Evolutionary conservation across 2,888 invertebrate species (phyloP), one percentile per base, ranked within the genome.

Genomic region (Napeogenes sylphis): DNA sequence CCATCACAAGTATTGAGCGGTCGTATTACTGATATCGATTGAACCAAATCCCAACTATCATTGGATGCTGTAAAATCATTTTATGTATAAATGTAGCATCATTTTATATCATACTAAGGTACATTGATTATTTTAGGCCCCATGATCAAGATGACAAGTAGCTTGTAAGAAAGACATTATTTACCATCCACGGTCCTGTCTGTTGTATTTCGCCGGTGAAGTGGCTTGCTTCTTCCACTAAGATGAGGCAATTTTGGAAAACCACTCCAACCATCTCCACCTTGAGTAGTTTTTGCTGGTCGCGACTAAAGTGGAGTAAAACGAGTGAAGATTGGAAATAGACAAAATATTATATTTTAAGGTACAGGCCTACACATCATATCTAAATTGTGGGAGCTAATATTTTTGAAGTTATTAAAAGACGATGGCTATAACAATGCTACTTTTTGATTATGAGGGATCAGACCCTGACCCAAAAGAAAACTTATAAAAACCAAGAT

Each of bases 181-280:
- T 55, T 64, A 67, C 72, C 68, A 35, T 59, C 72, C 10, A 54
- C 53, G 3, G 61, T 38, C 42, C 77, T 76, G 10, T 75, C 75
- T 0, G 74, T 74, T 2, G 81, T 82, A 66, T 81, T 88, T 54
- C 92, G 85, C 47, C 90, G 85, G 67, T 91, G 89, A 4, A 92
- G 74, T 3, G 91, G 90, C 67, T 91, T 91, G 68, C 87, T 84
- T 61, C 81, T 77, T 0, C 90, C 87, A 61, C 91, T 92, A 59
- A 93, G 81, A 30, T 92, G 92, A 0, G 93, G 93, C 55, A 93
- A 75, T 67, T 89, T 91, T 12, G 93, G 84, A 75, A 87, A 83
- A 1, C 79, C 83, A 38, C 81, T 75, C 89, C 87, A 90, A 0
- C 79, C 76, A 10, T 89, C 87, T 0, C 74, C 78, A 33, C 81